phyloP scores from a whole-genome alignment of 1,140 invertebrate genomes.

The Halictus rubicundus region DNA sequence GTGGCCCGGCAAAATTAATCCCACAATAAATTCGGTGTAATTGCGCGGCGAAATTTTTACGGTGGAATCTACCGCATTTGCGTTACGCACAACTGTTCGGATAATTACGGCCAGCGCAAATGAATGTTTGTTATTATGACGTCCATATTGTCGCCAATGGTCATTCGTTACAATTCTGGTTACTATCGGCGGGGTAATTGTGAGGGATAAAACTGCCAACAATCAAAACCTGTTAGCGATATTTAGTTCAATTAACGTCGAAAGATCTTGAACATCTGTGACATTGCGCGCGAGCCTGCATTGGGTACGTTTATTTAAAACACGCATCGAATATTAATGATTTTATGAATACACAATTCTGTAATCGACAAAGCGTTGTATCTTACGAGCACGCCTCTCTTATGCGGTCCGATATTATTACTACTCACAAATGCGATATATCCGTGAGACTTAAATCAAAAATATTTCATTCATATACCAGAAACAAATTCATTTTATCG shows the following conservation, averaged over 20 bases:
- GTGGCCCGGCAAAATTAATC: slow-evolving; percentile 2
- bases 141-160: slow-evolving; percentile 2
- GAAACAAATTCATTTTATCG: too few species aligned
- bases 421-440: too few species aligned
- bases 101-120: slow-evolving; percentile 11
- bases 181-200: not conserved
- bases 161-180: not conserved
- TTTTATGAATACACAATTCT: not conserved
- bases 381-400: too few species aligned
- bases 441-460: too few species aligned
- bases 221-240: slow-evolving; percentile 1
- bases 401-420: too few species aligned
- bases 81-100: slow-evolving; percentile 9
- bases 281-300: too few species aligned
- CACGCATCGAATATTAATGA: not conserved
- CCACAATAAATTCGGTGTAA: slow-evolving; percentile 23
- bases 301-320: not conserved
- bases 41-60: slow-evolving; percentile 28
- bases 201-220: not conserved
- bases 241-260: not conserved
- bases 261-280: not conserved
- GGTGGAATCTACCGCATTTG: not conserved
- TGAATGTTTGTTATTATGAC: slow-evolving; percentile 27
- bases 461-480: too few species aligned
- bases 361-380: too few species aligned